phyloP scores from a whole-genome alignment of 2,797 vertebrate genomes.

The Ibycter americanus region DNA sequence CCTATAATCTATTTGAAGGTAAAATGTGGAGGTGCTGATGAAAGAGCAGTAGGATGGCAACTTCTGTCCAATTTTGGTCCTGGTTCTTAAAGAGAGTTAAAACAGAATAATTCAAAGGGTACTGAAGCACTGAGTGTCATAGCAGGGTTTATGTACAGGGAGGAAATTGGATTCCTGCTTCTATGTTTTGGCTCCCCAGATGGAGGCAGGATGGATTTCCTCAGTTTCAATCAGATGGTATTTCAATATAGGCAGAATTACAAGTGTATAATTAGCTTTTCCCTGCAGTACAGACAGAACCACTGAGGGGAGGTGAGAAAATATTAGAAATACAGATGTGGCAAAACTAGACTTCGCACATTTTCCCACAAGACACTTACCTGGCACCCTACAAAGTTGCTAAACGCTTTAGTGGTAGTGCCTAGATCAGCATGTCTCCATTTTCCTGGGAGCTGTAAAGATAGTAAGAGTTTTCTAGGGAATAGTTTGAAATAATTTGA shows the following conservation, averaged over 20 bases:
- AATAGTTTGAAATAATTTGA: neutral
- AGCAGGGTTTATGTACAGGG: neutral
- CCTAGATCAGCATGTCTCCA: accelerated
- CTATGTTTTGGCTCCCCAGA: neutral
- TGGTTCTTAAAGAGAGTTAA: neutral
- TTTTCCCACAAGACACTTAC: neutral
- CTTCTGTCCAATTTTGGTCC: neutral
- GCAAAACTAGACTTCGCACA: neutral
- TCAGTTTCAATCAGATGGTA: neutral
- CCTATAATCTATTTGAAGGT: neutral
- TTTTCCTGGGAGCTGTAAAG: neutral
- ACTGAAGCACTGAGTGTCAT: neutral
- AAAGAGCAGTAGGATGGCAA: neutral
- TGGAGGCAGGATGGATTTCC: neutral
- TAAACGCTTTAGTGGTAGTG: neutral
- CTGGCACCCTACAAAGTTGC: neutral
- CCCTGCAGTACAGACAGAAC: neutral
- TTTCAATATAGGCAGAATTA: neutral
- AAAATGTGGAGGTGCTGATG: neutral
- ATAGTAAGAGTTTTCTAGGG: neutral
- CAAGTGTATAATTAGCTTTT: neutral
- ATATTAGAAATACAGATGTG: neutral
- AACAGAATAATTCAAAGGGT: neutral
- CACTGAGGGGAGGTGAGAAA: neutral
- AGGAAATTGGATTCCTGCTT: neutral